These are phyloP conservation scores for Plecturocebus donacophilus DNA, from an alignment of 2,113 vertebrate species.

Conservation along the genomic window DNA sequence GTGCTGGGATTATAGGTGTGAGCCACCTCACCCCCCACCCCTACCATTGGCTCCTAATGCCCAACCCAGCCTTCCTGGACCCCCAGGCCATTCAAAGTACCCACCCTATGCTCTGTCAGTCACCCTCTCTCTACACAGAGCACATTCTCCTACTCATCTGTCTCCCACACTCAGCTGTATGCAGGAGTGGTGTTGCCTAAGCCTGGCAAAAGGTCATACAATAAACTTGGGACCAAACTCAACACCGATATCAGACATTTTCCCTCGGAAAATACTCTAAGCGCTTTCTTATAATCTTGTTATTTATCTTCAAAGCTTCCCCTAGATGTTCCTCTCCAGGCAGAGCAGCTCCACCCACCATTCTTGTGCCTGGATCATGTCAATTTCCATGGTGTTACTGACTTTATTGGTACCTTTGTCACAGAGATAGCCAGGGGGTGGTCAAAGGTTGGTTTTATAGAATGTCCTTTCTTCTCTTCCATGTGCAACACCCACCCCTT, in stretches of 20 bases:
- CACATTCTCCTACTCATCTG: fast-evolving
- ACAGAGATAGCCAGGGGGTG: too few species aligned
- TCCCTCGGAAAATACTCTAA: background rate
- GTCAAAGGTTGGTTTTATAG: background rate
- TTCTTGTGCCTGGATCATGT: background rate
- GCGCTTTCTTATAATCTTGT: background rate
- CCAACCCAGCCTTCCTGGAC: background rate
- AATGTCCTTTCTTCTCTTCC: background rate
- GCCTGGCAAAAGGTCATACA: background rate
- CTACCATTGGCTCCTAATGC: background rate
- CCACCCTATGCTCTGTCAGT: background rate
- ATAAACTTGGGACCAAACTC: background rate
- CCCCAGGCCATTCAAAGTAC: background rate
- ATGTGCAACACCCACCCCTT: background rate
- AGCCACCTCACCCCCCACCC: too few species aligned
- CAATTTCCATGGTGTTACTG: background rate
- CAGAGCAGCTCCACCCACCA: background rate
- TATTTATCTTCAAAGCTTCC: background rate
- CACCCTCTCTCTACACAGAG: background rate
- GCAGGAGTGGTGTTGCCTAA: background rate
- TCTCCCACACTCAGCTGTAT: background rate
- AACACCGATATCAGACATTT: background rate
- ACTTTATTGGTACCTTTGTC: background rate
- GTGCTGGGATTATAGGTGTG: too few species aligned
- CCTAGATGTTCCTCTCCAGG: background rate